Base-by-base conservation (phyloP, 2,888 invertebrate genomes). In the Panorpa germanica region DNA sequence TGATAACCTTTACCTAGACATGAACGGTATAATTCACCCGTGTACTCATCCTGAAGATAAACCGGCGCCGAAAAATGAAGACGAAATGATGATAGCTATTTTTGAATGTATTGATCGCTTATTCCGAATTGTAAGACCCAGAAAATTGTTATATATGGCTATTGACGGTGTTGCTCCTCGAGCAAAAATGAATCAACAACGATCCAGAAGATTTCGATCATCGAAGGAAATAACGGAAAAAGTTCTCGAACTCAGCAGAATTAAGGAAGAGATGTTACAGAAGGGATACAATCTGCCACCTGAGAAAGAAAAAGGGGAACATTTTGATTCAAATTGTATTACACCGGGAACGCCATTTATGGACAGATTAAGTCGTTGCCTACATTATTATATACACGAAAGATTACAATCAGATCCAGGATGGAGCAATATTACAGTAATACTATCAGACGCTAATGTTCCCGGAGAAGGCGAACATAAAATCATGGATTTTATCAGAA, bases 11-110 rank as follows among this genome's bases (percentile, higher is more conserved):
- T 98, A 99, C 52, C 59, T 98, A 47, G 98, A 98, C 48, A 98
- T 98, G 98, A 98, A 98, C 51, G 98, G 98, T 1, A 99, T 98
- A 40, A 98, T 98, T 44, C 98, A 99, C 61, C 96, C 96, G 1
- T 99, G 98, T 50, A 96, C 95, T 6, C 98, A 98, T 69, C 98
- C 98, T 0, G 96, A 98, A 54, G 86, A 98, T 52, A 85, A 81
- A 55, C 90, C 95, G 3, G 78, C 96, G 0, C 98, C 98, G 0
- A 86, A 83, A 55, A 83, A 91, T 59, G 98, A 99, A 53, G 95
- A 96, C 47, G 98, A 99, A 63, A 98, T 99, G 98, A 98, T 98
- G 93, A 69, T 91, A 27, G 85, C 90, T 25, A 98, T 99, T 47
- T 99, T 98, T 52, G 95, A 95, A 45, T 96, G 93, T 53, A 95